These are phyloP conservation scores for Nemopilema nomurai DNA, from an alignment of 30 jellyfish, hydroid and myxozoan genomes.

Conservation along the genomic window DNA sequence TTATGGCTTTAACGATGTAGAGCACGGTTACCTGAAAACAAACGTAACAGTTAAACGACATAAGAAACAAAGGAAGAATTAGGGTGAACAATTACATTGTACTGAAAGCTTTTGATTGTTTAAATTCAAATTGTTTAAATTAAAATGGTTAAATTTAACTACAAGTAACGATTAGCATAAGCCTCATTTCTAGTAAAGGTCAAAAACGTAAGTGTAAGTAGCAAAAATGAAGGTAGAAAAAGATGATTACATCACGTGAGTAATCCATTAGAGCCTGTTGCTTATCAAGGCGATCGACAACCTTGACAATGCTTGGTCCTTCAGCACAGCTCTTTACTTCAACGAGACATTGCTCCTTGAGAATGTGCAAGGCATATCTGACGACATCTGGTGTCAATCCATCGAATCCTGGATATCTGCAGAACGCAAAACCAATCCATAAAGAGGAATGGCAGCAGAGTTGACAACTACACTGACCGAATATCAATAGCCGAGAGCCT, in stretches of 20 bases:
- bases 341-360: slow-evolving; percentile 15
- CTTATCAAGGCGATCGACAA: not conserved
- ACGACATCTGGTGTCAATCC: slow-evolving; percentile 40
- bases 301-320: not conserved
- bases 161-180: too few relatives aligned
- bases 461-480: too few relatives aligned
- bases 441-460: not conserved
- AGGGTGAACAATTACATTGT: too few relatives aligned
- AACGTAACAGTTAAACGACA: not conserved
- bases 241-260: not conserved
- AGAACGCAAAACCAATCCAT: too few relatives aligned
- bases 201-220: not conserved
- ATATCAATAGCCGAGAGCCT: too few relatives aligned
- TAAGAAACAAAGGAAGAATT: not conserved
- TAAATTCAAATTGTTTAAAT: too few relatives aligned
- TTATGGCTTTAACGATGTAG: not conserved
- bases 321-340: not conserved
- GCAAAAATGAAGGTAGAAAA: not conserved
- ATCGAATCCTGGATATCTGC: slow-evolving; percentile 30
- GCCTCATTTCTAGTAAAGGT: too few relatives aligned
- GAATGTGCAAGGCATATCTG: slow-evolving; percentile 25
- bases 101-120: too few relatives aligned
- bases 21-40: not conserved
- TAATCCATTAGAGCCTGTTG: not conserved
- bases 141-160: too few relatives aligned